These are phyloP conservation scores for Zingel zingel DNA, from an alignment of 2,113 vertebrate genomes.

Conservation along the genomic window DNA sequence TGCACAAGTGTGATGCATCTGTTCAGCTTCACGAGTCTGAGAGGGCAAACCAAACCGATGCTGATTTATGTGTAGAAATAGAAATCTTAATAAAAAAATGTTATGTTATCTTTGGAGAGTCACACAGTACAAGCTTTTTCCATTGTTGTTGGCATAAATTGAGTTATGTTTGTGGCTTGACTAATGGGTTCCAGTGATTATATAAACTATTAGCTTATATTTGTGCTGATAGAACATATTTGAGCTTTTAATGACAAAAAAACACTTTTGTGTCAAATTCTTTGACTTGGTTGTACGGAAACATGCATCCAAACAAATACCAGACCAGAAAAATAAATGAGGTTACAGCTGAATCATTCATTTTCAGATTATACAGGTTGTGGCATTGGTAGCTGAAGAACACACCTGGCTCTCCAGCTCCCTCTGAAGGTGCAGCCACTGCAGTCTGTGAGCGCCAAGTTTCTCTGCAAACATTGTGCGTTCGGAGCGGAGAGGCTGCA, in stretches of 20 bases:
- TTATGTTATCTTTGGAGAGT: background rate
- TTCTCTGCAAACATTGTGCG: constrained; percentile 87
- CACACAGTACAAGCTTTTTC: background rate
- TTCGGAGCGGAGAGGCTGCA: constrained; percentile 83
- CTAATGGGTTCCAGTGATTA: background rate
- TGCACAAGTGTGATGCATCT: constrained; percentile 81
- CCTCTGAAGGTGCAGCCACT: constrained; percentile 86
- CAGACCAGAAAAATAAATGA: background rate
- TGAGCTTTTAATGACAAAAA: background rate
- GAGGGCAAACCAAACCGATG: background rate
- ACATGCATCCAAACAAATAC: background rate
- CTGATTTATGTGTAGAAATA: background rate
- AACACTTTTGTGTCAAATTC: background rate
- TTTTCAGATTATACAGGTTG: background rate
- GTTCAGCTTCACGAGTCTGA: constrained; percentile 87
- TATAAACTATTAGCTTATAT: background rate
- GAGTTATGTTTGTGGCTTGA: background rate
- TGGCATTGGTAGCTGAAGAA: background rate
- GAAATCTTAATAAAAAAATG: background rate
- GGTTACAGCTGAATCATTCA: background rate
- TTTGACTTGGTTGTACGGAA: background rate
- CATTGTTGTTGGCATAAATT: background rate
- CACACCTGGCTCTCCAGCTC: constrained; percentile 87
- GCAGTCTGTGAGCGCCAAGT: constrained; percentile 87
- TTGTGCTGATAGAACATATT: background rate